These are phyloP conservation scores for Heterotilapia buettikoferi DNA, from an alignment of 2,113 vertebrate genomes.

Conservation along the genomic window DNA sequence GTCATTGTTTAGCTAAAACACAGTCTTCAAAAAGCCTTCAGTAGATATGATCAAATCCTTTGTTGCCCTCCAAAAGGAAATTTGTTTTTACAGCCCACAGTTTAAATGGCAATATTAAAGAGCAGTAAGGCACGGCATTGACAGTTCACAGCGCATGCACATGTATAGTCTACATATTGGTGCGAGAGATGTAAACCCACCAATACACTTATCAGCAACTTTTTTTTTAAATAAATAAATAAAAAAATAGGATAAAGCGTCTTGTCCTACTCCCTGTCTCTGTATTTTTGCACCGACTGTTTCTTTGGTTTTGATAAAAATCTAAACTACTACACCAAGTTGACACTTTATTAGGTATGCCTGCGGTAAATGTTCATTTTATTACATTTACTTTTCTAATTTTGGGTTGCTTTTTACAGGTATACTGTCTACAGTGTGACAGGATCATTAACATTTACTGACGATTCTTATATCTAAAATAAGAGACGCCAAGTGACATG, in stretches of 20 bases:
- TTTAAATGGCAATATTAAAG: background rate
- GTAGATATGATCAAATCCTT: background rate
- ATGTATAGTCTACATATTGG: background rate
- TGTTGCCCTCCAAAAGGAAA: conserved; percentile 16
- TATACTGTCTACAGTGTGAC: background rate
- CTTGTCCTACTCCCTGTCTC: background rate
- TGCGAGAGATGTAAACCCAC: background rate
- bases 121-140: background rate
- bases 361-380: background rate
- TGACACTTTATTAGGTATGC: background rate
- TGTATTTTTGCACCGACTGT: background rate
- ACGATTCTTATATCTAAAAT: background rate
- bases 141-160: conserved; percentile 2
- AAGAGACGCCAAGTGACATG: background rate
- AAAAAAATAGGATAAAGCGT: background rate
- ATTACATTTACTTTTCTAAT: background rate
- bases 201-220: background rate
- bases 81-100: background rate
- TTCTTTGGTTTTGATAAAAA: background rate
- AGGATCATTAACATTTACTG: background rate
- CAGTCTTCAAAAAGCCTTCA: conserved; percentile 3
- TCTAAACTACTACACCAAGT: background rate
- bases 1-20: conserved; percentile 23
- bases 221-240: accelerated
- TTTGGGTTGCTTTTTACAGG: background rate